phyloP scores from a whole-genome alignment of 2,113 vertebrate genomes.

The Papio anubis region DNA sequence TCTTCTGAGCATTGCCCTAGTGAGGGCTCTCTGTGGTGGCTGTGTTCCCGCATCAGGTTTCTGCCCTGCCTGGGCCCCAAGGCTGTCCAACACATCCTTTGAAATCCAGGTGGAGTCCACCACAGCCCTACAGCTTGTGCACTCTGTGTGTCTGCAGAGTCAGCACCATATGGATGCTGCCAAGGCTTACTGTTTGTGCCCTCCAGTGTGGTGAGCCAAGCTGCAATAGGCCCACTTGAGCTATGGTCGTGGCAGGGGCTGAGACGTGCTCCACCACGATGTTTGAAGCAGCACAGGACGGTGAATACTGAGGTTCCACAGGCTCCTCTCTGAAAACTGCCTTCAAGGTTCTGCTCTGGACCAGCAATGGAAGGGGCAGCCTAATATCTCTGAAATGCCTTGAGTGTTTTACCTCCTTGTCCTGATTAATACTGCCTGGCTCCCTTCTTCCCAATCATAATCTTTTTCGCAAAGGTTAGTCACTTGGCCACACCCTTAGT shows the following conservation, averaged over 20 bases:
- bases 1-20: neutral
- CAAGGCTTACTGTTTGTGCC: neutral
- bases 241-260: neutral
- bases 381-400: neutral
- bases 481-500: neutral
- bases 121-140: neutral
- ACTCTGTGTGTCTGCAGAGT: neutral
- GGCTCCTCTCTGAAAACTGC: neutral
- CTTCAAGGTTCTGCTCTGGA: neutral
- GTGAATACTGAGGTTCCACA: neutral
- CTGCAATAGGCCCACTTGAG: neutral
- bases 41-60: neutral
- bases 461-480: neutral
- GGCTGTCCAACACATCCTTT: neutral
- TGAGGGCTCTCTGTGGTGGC: neutral
- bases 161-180: neutral
- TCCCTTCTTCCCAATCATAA: neutral
- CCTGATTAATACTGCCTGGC: neutral
- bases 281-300: neutral
- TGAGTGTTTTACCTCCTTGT: neutral
- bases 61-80: neutral
- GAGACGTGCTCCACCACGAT: rapidly evolving
- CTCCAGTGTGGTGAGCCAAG: neutral
- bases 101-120: neutral
- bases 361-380: neutral